phyloP scores from a whole-genome alignment of 2,797 vertebrate species.

The Tenualosa ilisha region DNA sequence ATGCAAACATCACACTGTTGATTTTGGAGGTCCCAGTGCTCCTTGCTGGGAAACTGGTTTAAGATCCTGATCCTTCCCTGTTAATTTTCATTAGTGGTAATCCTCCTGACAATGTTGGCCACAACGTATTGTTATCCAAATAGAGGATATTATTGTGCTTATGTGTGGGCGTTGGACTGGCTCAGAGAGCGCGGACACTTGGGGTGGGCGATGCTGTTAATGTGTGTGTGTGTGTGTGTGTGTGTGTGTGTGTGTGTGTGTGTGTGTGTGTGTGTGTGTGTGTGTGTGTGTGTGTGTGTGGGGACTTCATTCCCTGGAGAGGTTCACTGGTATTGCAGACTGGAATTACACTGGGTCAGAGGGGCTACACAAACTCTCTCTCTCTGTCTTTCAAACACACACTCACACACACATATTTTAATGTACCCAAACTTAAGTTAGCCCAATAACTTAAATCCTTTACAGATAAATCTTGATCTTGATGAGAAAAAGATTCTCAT shows the following conservation, averaged over 20 bases:
- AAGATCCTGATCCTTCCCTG: not conserved
- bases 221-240: not conserved
- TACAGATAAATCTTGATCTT: too few species aligned
- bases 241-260: too few species aligned
- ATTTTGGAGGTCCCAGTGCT: not conserved
- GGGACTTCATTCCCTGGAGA: not conserved
- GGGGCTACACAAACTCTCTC: not conserved
- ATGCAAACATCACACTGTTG: slow-evolving; percentile 14
- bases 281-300: not conserved
- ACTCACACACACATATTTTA: not conserved
- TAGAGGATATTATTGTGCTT: not conserved
- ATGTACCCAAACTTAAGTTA: not conserved
- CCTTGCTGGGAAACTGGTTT: slow-evolving; percentile 6
- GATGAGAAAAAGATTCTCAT: not conserved
- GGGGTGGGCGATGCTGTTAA: not conserved
- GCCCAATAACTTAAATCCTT: too few species aligned
- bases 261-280: not conserved
- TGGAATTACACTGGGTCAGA: not conserved
- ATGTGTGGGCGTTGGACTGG: not conserved
- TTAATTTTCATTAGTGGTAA: slow-evolving; percentile 10
- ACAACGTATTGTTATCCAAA: slow-evolving; percentile 14
- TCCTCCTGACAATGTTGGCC: not conserved
- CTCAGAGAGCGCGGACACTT: not conserved
- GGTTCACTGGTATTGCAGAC: not conserved
- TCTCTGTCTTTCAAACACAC: not conserved